Conservation (phyloP, 2,113 vertebrate species). For the Cyprinodon brontotheroides region DNA sequence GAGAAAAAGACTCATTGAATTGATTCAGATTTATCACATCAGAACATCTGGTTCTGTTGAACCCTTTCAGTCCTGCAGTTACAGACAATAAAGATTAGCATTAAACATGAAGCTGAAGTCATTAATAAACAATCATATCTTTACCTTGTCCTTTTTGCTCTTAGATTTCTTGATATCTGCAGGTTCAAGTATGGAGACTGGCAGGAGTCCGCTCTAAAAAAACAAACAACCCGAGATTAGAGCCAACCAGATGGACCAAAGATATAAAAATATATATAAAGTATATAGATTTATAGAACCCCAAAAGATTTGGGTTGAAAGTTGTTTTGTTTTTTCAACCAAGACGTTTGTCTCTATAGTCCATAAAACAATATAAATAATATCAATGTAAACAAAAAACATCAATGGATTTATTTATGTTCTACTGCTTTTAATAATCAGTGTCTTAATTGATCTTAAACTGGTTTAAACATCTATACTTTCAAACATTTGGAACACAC, state of each 20-base stretch:
- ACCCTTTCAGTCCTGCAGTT: background rate
- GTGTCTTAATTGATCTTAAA: background rate
- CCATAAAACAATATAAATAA: background rate
- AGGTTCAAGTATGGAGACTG: constrained; percentile 79
- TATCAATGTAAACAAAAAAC: background rate
- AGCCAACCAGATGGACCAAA: background rate
- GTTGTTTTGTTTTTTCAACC: too few relatives aligned
- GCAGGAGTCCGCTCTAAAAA: constrained; percentile 84
- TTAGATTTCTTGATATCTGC: constrained; percentile 67
- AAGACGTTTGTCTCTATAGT: too few relatives aligned
- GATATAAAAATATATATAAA: background rate
- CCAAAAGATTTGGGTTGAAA: background rate
- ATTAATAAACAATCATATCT: background rate
- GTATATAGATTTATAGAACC: background rate
- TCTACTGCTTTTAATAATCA: background rate
- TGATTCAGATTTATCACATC: background rate
- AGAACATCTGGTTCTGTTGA: background rate
- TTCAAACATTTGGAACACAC: too few relatives aligned
- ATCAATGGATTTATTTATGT: background rate
- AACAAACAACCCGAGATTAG: background rate
- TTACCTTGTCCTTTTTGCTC: constrained; percentile 71
- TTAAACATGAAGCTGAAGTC: background rate
- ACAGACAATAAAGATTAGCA: background rate
- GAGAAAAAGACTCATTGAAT: background rate
- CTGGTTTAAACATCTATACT: too few relatives aligned